A percentile compares a stretch with the other conserved stretches of the same genome.
Evolutionary conservation across 2,888 invertebrate species (phyloP).

Genomic region (Cepaea hortensis): DNA sequence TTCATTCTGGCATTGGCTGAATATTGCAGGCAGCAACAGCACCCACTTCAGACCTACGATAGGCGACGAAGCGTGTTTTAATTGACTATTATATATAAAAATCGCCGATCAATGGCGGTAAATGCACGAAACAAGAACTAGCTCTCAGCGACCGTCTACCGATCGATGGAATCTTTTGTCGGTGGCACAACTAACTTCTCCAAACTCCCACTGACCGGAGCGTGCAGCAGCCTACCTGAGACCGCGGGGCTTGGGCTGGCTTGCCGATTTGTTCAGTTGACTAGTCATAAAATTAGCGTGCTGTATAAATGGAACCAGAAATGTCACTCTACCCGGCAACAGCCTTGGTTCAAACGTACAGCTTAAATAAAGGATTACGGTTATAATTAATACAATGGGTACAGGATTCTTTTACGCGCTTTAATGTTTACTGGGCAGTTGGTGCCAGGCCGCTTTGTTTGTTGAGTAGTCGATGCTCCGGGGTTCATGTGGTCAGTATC

Average conservation of each 20-base stretch:
- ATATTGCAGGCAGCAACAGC: conserved; percentile 2
- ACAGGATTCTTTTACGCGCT: no score
- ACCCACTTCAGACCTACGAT: conserved; percentile 10
- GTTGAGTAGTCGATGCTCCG: no score
- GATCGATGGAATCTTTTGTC: conserved; percentile 19
- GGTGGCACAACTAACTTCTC: background rate
- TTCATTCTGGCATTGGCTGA: background rate
- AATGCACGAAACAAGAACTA: conserved; percentile 25
- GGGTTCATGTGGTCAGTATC: no score
- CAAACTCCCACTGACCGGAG: background rate
- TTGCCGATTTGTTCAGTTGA: no score
- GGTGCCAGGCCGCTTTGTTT: no score
- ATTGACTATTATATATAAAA: conserved; percentile 44
- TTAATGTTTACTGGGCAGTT: no score
- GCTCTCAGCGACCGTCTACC: conserved; percentile 22
- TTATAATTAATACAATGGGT: no score
- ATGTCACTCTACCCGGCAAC: no score
- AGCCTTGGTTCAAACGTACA: no score
- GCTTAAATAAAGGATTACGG: no score
- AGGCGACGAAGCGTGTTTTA: conserved; percentile 27
- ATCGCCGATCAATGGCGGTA: conserved; percentile 26
- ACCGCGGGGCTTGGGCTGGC: background rate
- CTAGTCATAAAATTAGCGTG: background rate
- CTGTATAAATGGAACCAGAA: no score
- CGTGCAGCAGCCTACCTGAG: background rate